Conservation (phyloP, 2,113 vertebrate genomes). For the Forbesichthys agassizii region DNA sequence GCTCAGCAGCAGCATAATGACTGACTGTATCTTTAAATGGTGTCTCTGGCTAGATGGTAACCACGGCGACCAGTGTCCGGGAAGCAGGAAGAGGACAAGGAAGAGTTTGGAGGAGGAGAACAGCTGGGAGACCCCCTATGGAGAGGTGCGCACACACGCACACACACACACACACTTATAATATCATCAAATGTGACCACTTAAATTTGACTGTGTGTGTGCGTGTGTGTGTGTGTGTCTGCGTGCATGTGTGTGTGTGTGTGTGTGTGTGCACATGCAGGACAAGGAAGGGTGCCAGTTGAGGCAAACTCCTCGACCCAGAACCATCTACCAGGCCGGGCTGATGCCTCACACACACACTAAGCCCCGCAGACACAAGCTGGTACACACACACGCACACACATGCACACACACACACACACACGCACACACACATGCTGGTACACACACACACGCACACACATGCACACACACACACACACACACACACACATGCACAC, state of each 20-base stretch:
- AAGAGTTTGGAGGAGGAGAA: conserved; percentile 61
- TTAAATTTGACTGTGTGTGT: background rate
- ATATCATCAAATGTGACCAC: background rate
- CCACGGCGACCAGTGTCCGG: conserved; percentile 20
- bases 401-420: background rate
- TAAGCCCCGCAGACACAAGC: conserved; percentile 64
- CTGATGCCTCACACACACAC: conserved; percentile 7
- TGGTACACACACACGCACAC: conserved; percentile 30
- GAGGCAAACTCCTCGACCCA: conserved; percentile 59
- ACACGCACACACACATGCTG: too few species aligned
- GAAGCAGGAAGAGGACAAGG: conserved; percentile 69
- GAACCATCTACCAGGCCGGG: conserved; percentile 71
- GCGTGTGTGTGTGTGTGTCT: conserved; percentile 4
- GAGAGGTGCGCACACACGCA: conserved; percentile 51
- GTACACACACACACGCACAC: background rate
- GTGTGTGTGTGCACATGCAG: conserved; percentile 24
- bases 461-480: background rate
- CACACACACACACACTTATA: background rate
- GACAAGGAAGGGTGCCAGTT: conserved; percentile 45
- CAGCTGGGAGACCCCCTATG: conserved; percentile 63
- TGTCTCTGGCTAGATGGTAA: conserved; percentile 37
- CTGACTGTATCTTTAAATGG: background rate
- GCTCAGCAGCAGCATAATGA: too few species aligned
- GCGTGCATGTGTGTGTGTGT: background rate
- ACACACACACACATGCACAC: conserved; percentile 2